Evolutionary conservation across 2,113 vertebrate genomes (phyloP).

Genomic region (Sturnus vulgaris): DNA sequence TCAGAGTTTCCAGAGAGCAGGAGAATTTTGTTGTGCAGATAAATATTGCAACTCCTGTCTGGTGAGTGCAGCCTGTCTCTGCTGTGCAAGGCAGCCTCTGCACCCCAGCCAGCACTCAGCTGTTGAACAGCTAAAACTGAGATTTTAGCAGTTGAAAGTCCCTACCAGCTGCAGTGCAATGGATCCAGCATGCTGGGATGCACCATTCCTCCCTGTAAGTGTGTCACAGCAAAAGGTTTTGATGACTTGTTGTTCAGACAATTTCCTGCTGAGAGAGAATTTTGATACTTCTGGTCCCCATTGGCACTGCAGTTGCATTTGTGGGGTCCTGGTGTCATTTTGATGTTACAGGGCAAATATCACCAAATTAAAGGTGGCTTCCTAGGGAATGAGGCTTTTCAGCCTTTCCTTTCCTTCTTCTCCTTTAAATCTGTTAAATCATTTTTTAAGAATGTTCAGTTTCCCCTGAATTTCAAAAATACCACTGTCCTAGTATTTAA

Average conservation of each 20-base stretch:
- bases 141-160: not conserved
- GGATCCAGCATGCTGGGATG: not conserved
- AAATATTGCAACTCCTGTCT: not conserved
- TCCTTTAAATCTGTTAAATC: too few relatives aligned
- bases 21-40: not conserved
- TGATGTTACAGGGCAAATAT: not conserved
- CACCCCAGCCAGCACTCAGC: accelerated
- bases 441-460: too few relatives aligned
- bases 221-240: accelerated
- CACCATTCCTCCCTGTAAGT: not conserved
- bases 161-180: not conserved
- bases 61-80: not conserved
- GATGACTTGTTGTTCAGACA: not conserved
- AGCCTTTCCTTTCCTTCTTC: too few relatives aligned
- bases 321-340: not conserved
- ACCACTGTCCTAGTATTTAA: too few relatives aligned
- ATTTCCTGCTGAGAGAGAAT: not conserved
- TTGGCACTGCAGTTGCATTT: accelerated
- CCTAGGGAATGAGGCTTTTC: not conserved
- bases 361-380: not conserved
- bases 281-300: not conserved
- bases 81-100: not conserved
- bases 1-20: not conserved
- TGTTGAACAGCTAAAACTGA: not conserved
- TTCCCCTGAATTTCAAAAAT: too few relatives aligned